Evolutionary conservation across 2,888 invertebrate species (phyloP).

Genomic region (Drosophila subquinaria): DNA sequence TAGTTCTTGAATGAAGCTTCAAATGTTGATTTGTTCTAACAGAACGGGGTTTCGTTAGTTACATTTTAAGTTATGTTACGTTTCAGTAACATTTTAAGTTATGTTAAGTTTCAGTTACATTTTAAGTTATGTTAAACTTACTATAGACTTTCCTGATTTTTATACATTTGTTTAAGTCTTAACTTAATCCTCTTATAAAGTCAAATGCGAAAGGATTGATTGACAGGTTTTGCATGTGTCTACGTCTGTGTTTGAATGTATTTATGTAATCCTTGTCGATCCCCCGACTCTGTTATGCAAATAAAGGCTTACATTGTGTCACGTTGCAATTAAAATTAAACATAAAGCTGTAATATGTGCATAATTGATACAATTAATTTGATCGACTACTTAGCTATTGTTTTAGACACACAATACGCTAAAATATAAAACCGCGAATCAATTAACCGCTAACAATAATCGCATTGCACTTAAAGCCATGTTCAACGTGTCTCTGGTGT

Average conservation of each 20-base stretch:
- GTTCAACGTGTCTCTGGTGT: conserved; percentile 12
- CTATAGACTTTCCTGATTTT: not conserved
- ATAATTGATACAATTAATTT: conserved; percentile 16
- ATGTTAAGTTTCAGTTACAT: not conserved
- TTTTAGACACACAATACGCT: conserved; percentile 1
- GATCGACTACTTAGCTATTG: conserved; percentile 1
- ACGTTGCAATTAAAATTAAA: not conserved
- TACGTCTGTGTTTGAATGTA: not conserved
- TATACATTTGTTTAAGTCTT: not conserved
- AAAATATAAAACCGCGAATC: conserved; percentile 49
- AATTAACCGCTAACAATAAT: conserved; percentile 45
- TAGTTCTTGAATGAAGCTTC: not conserved
- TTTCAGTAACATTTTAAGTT: not conserved
- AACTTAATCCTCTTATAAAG: not conserved
- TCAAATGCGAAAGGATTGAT: not conserved
- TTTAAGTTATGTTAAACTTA: not conserved
- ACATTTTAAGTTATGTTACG: not conserved
- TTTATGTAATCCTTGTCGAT: conserved; percentile 2
- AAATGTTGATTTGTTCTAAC: not conserved
- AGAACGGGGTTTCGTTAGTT: not conserved
- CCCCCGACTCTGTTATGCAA: not conserved
- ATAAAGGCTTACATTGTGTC: not conserved
- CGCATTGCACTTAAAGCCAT: conserved; percentile 17
- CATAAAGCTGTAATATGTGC: conserved; percentile 2
- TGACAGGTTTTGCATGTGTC: not conserved